A percentile compares a stretch with the other conserved stretches of the same genome.
Conservation (phyloP, 2,113 vertebrate genomes). For the Machaerirhynchus nigripectus region DNA sequence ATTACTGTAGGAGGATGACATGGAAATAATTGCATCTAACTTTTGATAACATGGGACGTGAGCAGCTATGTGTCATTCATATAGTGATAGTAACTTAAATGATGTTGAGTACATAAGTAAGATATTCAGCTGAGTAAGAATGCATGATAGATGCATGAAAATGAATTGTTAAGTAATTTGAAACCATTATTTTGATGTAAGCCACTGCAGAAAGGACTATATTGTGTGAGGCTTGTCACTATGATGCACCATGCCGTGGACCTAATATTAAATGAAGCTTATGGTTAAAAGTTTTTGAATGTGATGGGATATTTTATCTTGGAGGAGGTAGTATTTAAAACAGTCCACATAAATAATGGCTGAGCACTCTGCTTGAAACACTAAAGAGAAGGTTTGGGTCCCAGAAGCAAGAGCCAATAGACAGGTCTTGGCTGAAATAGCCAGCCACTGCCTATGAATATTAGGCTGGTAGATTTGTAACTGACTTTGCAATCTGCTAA, state of each 20-base stretch:
- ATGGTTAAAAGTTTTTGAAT: neutral
- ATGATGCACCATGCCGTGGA: accelerated
- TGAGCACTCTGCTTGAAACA: neutral
- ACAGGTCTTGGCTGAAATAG: neutral
- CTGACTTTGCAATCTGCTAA: neutral
- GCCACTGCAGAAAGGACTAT: neutral
- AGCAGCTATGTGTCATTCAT: neutral
- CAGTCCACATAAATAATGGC: neutral
- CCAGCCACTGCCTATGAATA: neutral
- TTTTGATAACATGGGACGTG: neutral
- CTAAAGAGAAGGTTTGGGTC: neutral
- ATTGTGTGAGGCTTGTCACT: neutral
- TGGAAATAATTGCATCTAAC: neutral
- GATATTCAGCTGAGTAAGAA: neutral
- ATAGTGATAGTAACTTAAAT: neutral
- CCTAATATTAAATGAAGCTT: neutral
- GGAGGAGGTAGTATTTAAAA: neutral
- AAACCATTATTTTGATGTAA: neutral
- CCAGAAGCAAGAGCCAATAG: neutral
- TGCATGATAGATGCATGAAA: neutral
- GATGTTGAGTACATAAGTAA: neutral
- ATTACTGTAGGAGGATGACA: neutral
- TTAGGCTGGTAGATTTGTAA: neutral
- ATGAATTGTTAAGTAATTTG: neutral
- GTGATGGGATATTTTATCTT: neutral